A percentile compares a stretch with the other conserved stretches of the same genome.
These are phyloP conservation scores for Tachina lurida DNA, from an alignment of 2,888 invertebrate genomes.

Conservation along the genomic window DNA sequence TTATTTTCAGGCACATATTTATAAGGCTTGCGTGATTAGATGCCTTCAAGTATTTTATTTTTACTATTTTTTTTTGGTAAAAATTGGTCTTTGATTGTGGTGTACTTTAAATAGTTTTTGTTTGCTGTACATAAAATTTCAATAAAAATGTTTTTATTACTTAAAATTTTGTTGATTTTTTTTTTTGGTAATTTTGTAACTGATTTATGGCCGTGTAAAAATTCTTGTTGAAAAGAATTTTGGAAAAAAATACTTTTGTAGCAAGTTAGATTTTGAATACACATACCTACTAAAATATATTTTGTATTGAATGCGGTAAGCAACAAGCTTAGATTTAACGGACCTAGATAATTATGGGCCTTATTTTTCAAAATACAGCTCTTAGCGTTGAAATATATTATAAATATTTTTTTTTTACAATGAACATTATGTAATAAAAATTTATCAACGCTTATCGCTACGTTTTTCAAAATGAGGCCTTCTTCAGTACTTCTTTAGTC, in stretches of 20 bases:
- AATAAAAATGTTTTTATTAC: slow-evolving; percentile 37
- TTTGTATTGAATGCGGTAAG: too few relatives aligned
- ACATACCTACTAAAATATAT: too few relatives aligned
- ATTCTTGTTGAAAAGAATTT: background rate
- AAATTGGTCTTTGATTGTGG: background rate
- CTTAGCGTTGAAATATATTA: too few relatives aligned
- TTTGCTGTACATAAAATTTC: slow-evolving; percentile 22
- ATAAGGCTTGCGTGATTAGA: slow-evolving; percentile 81
- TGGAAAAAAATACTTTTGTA: background rate
- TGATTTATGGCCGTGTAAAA: slow-evolving; percentile 37
- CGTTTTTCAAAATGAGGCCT: too few relatives aligned
- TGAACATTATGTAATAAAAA: too few relatives aligned
- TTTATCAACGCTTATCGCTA: too few relatives aligned
- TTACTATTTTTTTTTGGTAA: background rate
- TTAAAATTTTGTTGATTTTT: slow-evolving; percentile 34
- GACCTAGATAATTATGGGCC: too few relatives aligned
- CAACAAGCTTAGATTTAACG: too few relatives aligned
- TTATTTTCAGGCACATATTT: slow-evolving; percentile 75
- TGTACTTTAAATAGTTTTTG: slow-evolving; percentile 16
- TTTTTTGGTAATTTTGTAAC: background rate
- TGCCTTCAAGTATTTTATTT: slow-evolving; percentile 75
- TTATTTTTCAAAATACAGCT: too few relatives aligned
- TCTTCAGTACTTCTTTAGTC: too few relatives aligned
- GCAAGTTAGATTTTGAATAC: background rate
- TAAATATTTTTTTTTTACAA: too few relatives aligned